These are phyloP conservation scores for Boulengeromyrus knoepffleri DNA, from an alignment of 2,113 vertebrate genomes.

Conservation along the genomic window DNA sequence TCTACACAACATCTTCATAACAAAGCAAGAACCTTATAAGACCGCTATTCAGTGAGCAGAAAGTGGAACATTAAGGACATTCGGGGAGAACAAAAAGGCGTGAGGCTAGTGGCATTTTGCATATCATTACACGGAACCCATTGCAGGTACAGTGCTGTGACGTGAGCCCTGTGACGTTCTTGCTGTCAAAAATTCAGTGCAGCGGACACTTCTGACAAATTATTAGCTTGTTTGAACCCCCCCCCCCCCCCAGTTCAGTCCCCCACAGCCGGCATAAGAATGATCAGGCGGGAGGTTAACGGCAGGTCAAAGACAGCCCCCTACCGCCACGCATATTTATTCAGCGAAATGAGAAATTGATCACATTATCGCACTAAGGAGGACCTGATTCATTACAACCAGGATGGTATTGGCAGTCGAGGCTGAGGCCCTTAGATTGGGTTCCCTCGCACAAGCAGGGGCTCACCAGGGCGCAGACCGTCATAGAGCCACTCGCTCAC, in stretches of 20 bases:
- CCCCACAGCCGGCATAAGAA: constrained; percentile 72
- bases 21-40: neutral
- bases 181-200: constrained; percentile 69
- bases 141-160: neutral
- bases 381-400: constrained; percentile 98
- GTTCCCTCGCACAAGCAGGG: constrained; percentile 77
- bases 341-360: constrained; percentile 99
- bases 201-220: constrained; percentile 70
- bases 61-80: neutral
- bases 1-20: neutral
- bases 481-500: constrained; percentile 87
- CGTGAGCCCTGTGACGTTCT: constrained; percentile 62
- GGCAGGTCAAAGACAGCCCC: constrained; percentile 77
- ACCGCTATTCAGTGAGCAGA: neutral
- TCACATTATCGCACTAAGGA: constrained; percentile 94
- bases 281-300: constrained; percentile 87
- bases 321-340: constrained; percentile 94
- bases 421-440: constrained; percentile 80
- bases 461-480: constrained; percentile 66
- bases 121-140: neutral
- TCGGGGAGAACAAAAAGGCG: neutral
- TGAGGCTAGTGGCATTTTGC: neutral
- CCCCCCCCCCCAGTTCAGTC: neutral
- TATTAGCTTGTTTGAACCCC: constrained; percentile 77
- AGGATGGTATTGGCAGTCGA: constrained; percentile 87